A percentile compares a stretch with the other conserved stretches of the same genome.
phyloP scores from a whole-genome alignment of 2,888 invertebrate species.

The Protula sp. region DNA sequence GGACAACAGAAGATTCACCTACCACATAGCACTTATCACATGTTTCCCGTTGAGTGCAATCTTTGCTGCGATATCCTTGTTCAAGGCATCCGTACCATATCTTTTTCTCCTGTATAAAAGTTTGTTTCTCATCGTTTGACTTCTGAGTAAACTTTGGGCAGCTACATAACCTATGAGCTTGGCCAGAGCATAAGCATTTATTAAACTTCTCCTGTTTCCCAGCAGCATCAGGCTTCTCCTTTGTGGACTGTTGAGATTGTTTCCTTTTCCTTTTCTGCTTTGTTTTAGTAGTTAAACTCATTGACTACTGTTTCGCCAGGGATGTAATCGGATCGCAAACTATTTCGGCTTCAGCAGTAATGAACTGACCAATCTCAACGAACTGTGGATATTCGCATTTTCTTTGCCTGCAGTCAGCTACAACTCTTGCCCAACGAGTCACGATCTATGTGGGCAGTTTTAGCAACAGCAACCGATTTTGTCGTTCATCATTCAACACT shows the following conservation, averaged over 20 bases:
- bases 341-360: neutral
- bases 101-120: neutral
- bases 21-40: neutral
- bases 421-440: neutral
- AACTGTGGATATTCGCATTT: neutral
- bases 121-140: neutral
- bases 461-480: neutral
- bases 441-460: neutral
- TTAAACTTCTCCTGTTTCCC: neutral
- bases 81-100: neutral
- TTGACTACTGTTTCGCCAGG: too few species aligned
- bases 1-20: neutral
- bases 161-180: neutral
- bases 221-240: too few species aligned
- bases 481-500: neutral
- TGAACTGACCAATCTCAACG: neutral
- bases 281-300: neutral
- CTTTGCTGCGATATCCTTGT: neutral
- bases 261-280: too few species aligned
- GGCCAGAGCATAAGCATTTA: neutral
- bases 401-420: neutral
- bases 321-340: neutral
- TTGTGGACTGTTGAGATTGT: too few species aligned
- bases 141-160: neutral
- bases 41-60: neutral